phyloP scores from a whole-genome alignment of 2,797 vertebrate species.

The Esox lucius region DNA sequence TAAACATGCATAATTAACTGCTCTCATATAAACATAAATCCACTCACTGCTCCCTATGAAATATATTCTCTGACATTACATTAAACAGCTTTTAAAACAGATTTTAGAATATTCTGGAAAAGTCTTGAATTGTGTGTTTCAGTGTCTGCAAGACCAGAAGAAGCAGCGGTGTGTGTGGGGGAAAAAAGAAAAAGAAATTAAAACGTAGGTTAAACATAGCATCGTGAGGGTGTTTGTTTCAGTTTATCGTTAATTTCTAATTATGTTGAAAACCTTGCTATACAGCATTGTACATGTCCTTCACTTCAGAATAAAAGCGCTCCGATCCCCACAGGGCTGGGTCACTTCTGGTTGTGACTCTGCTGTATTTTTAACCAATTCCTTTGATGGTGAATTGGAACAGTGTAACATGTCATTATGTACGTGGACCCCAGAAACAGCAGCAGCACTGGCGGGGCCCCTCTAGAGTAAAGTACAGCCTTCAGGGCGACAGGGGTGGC shows the following conservation, averaged over 20 bases:
- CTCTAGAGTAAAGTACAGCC: constrained; percentile 70
- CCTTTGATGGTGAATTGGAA: constrained; percentile 62
- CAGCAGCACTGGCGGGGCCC: constrained; percentile 46
- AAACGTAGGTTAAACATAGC: too few species aligned
- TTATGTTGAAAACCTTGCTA: constrained; percentile 15
- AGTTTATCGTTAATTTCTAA: too few species aligned
- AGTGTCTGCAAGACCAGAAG: neutral
- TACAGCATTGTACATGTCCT: neutral
- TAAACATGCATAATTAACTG: constrained; percentile 9
- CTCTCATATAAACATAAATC: neutral
- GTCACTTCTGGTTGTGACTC: constrained; percentile 25
- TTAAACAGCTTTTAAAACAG: neutral
- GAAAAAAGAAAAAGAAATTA: too few species aligned
- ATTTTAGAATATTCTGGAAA: neutral
- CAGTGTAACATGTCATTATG: constrained; percentile 71
- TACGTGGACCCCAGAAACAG: constrained; percentile 52
- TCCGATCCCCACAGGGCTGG: constrained; percentile 35
- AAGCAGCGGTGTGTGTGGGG: constrained; percentile 2
- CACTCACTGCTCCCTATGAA: neutral
- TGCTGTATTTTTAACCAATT: constrained; percentile 58
- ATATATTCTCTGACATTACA: neutral
- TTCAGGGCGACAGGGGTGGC: constrained; percentile 60
- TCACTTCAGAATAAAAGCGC: neutral
- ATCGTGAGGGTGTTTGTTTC: too few species aligned
- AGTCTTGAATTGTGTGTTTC: neutral